Evolutionary conservation across 2,113 vertebrate genomes (phyloP), one percentile per base, ranked within the genome.

Genomic region (Equus przewalskii): DNA sequence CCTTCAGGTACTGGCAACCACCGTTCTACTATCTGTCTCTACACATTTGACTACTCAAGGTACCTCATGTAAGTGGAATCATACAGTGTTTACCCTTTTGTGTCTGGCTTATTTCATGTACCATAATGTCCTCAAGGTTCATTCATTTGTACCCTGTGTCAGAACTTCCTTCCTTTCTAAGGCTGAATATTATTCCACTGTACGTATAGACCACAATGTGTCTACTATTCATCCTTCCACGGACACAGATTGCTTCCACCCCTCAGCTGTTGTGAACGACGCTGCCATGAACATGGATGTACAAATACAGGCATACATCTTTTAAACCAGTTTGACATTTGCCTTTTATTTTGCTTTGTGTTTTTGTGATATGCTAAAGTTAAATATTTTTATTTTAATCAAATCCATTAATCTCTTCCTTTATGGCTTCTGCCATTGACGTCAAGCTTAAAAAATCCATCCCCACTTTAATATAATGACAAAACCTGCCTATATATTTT

Each of bases 351-450:
- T 92, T 96, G 76, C 26, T 54, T 83, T 58, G 18, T 87, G 30
- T 81, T 91, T 91, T 81, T 60, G 60, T 67, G 8, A 76, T 78
- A 7, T 78, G 60, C n/a, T 76, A 44, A 92, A 13, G 1, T 58
- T 73, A 49, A 83, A 83, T 51, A 65, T 64, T 70, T 95, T 89
- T 84, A 76, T 83, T 94, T 89, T 75, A 75, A 60, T 81, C 58
- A 91, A 81, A 87, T 51, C 26, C 60, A 62, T 75, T 75, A 65
- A 41, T 75, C 33, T 94, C 60, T 69, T 91, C 28, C 44, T n/a
- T 30, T 88, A 88, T 92, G 54, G 46, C 51, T 83, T 92, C 89
- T 69, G 60, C 11, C 62, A 78, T 54, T 70, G 28, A 70, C 28
- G 36, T 64, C 84, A 89, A 87, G n/a, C 14, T 95, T 41, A 18